Evolutionary conservation across 2,113 vertebrate species (phyloP).

Genomic region (Craseonycteris thonglongyai): DNA sequence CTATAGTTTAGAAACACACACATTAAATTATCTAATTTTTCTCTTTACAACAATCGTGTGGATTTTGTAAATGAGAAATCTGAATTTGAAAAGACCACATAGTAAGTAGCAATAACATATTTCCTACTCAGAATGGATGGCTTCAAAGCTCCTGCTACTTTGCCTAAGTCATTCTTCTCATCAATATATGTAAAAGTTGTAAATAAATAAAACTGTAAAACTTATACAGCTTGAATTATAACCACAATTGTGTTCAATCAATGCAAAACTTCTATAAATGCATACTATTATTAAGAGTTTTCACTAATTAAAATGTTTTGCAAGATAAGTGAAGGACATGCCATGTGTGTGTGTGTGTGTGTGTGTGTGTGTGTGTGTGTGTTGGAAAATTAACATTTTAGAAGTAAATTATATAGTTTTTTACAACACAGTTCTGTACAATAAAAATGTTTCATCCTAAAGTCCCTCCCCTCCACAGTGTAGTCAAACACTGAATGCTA

Average conservation of each 20-base stretch:
- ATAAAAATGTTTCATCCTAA: constrained; percentile 10
- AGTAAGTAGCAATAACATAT: neutral
- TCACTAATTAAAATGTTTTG: neutral
- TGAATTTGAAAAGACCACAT: constrained; percentile 21
- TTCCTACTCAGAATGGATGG: neutral
- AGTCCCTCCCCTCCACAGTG: constrained; percentile 23
- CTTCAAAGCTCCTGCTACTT: neutral
- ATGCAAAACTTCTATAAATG: neutral
- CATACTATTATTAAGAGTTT: neutral
- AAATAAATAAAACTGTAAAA: neutral
- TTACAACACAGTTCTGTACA: too few relatives aligned
- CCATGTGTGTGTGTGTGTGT: neutral
- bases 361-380: neutral
- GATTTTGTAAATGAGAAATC: neutral
- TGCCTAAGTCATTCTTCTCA: neutral
- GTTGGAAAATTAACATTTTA: constrained; percentile 46
- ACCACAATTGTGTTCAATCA: neutral
- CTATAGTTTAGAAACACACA: neutral
- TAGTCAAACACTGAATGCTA: constrained; percentile 33
- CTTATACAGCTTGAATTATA: neutral
- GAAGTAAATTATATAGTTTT: constrained; percentile 49
- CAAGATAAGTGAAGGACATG: constrained; percentile 2
- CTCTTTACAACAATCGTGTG: neutral
- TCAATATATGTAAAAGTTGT: neutral
- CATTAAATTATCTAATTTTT: neutral